Base-by-base conservation (phyloP, 2,113 vertebrate species). In the Odontesthes bonariensis region DNA sequence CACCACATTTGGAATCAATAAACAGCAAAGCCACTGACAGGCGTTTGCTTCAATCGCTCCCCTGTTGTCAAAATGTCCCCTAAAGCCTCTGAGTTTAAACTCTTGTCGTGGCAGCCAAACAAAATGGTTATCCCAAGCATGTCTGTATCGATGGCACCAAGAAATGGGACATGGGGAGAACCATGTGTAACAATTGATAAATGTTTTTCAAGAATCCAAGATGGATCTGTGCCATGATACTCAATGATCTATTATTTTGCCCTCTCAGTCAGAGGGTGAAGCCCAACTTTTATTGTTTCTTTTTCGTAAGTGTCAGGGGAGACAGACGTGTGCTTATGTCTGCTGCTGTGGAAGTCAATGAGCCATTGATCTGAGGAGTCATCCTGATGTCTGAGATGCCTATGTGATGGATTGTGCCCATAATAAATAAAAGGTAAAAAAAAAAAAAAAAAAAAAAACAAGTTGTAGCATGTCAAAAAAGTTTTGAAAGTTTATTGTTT, bases 1-100 rank as follows among this genome's bases (percentile, higher is more conserved):
- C 84, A 82, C 75, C 79, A 81, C 82, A 91, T 92, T 85, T 85
- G 42, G 81, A 88, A 92, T 94, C 93, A 83, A 94, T 94, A 92
- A 89, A 91, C 87, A 92, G 84, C 82, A 89, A 90, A 91, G 91
- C 86, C 86, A 86, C 87, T 62, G 77, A 86, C 85, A 61, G 68
- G 64, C 77, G 73, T 83, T 82, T 14, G 27, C 82, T 78, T 82
- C 81, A 82, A 75, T 86, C 80, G 70, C 33, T 69, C 69, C 77
- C 52, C 77, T 61, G 56, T 89, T 91, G 83, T 88, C 82, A 90
- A 88, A 89, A 90, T 79, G 77, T 79, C 86, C 86, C 89, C 72
- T 65, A 78, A 82, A 84, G 80, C 72, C 70, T 74, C 71, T 63
- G 67, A 73, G 69, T 84, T 77, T 33, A 60, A 77, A 86, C 73